Base-by-base conservation (phyloP, 2,797 vertebrate species). In the Cercopithecus petaurista region DNA sequence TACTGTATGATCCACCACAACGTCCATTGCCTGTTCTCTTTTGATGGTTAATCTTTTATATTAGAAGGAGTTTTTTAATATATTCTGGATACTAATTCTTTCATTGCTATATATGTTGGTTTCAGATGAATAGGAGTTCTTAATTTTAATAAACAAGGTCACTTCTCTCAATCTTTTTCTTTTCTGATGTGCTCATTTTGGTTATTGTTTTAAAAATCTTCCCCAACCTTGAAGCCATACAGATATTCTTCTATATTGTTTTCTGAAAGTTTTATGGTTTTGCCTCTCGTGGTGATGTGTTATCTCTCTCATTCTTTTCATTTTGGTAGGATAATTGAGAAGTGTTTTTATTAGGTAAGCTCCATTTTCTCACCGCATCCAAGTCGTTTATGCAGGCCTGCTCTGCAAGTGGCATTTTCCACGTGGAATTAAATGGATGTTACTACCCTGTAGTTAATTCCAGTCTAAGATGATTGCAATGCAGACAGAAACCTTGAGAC, bases 81-180 rank as follows among this genome's bases (percentile, higher is more conserved):
- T 72, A 85, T n/a, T 59, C 13, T 85, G 43, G 8, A 64, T 57
- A 55, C 57, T 64, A 82, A 50, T n/a, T 85, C n/a, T 83, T 90
- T 93, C 2, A 70, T 80, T n/a, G 55, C 21, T 77, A 12, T 59
- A 2, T 39, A 41, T 61, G 13, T 88, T 77, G 17, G 76, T 93
- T 85, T 77, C 52, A 89, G 19, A 21, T 96, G 43, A 77, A 33
- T 61, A 88, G 75, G 48, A 30, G 50, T 81, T 59, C 39, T 90
- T 83, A 70, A 81, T 83, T 48, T 88, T 73, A 75, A 72, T 41
- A 57, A 89, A n/a, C 26, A 36, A 91, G 64, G 17, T 17, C 24
- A 59, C 41, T 15, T 39, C 2, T 4, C 4, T 55, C 36, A 36
- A n/a, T 10, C 43, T 61, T 81, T 85, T 64, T 36, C 19, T 5